A percentile compares a stretch with the other conserved stretches of the same genome.
Evolutionary conservation across 2,797 vertebrate genomes (phyloP).

Genomic region (Hapalemur alaotrensis): DNA sequence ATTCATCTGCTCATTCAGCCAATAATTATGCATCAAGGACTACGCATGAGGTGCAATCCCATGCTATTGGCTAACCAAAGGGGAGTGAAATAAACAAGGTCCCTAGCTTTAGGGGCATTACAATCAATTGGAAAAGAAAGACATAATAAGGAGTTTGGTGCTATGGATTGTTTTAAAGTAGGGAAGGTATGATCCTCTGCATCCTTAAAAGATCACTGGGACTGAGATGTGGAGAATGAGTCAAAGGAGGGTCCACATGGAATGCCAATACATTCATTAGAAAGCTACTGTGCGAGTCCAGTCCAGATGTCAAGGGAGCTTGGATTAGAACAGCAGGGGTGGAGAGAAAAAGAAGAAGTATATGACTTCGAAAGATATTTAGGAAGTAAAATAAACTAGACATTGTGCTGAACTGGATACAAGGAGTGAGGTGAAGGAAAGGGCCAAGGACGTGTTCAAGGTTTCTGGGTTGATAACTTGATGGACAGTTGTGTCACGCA

Average conservation of each 20-base stretch:
- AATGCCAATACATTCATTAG: background rate
- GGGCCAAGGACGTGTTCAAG: no score
- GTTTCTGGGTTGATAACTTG: background rate
- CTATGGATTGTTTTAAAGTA: background rate
- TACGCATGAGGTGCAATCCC: rapidly evolving
- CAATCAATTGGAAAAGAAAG: background rate
- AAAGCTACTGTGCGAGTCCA: background rate
- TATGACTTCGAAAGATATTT: background rate
- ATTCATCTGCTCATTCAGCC: background rate
- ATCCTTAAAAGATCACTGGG: background rate
- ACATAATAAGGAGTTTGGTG: background rate
- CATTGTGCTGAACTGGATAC: background rate
- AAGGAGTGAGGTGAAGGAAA: background rate
- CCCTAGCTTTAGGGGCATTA: background rate
- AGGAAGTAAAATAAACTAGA: background rate
- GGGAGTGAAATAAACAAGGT: background rate
- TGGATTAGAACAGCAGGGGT: background rate
- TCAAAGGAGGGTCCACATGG: background rate
- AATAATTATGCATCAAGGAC: background rate
- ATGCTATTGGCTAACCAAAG: background rate
- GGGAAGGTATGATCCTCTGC: background rate
- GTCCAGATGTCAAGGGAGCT: background rate
- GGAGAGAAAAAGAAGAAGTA: background rate
- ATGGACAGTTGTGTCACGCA: background rate
- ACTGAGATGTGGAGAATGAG: background rate